A percentile compares a stretch with the other conserved stretches of the same genome.
Evolutionary conservation across 2,888 invertebrate species (phyloP).

Genomic region (Malthinus seriepunctatus): DNA sequence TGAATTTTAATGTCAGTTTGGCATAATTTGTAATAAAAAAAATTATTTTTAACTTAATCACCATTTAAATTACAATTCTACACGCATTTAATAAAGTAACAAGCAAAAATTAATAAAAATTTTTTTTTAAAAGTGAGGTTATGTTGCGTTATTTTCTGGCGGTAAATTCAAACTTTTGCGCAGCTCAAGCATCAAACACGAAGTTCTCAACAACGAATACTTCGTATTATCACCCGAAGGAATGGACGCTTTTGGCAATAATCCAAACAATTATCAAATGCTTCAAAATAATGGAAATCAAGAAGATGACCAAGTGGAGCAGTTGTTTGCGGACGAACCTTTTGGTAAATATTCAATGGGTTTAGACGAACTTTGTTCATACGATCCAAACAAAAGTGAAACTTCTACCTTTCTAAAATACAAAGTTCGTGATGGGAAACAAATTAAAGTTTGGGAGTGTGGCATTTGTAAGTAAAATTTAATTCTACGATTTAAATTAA

Average conservation of each 20-base stretch:
- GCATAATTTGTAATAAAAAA: conserved; percentile 2
- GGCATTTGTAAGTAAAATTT: conserved; percentile 66
- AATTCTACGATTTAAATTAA: neutral
- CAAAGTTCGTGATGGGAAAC: conserved; percentile 68
- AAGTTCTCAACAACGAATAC: neutral
- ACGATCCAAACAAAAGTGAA: conserved; percentile 25
- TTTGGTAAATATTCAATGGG: conserved; percentile 24
- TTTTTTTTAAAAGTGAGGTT: too few relatives aligned
- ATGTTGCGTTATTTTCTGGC: neutral
- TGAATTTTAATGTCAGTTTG: neutral
- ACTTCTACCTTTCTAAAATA: conserved; percentile 63
- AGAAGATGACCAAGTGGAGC: conserved; percentile 31
- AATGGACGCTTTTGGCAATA: neutral
- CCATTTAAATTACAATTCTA: neutral
- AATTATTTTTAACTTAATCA: neutral
- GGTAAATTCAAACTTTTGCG: neutral
- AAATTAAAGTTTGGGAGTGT: conserved; percentile 74
- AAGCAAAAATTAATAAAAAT: too few relatives aligned
- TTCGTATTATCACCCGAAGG: neutral
- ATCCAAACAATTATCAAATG: neutral
- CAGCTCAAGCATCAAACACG: neutral
- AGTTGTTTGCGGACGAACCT: conserved; percentile 25
- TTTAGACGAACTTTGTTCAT: conserved; percentile 9
- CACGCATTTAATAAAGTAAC: neutral
- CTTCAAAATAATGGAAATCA: conserved; percentile 8